These are phyloP conservation scores for Volucella zonaria DNA, from an alignment of 2,888 invertebrate genomes.

Conservation along the genomic window DNA sequence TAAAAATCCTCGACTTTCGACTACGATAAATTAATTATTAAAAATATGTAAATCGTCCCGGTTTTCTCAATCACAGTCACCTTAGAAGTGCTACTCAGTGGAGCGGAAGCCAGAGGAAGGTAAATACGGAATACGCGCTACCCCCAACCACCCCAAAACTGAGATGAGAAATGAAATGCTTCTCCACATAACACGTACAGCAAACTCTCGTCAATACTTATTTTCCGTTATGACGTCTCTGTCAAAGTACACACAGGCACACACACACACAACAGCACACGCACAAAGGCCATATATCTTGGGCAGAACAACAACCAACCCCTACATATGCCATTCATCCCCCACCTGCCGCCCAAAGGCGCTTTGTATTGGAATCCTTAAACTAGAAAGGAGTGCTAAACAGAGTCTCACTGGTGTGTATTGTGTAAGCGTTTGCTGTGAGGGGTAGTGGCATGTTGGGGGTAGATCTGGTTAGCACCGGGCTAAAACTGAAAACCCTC, in stretches of 20 bases:
- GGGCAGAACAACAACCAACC: slow-evolving; percentile 28
- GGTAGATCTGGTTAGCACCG: slow-evolving; percentile 12
- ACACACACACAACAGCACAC: slow-evolving; percentile 38
- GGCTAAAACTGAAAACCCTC: slow-evolving; percentile 66
- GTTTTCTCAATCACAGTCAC: slow-evolving; percentile 68
- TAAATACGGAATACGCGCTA: not conserved
- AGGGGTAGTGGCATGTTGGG: not conserved
- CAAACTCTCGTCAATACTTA: slow-evolving; percentile 63
- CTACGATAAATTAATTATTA: slow-evolving; percentile 71
- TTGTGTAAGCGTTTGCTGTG: not conserved
- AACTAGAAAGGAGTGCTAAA: slow-evolving; percentile 68
- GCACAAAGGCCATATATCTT: slow-evolving; percentile 65
- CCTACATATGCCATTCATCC: slow-evolving; percentile 50
- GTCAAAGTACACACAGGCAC: slow-evolving; percentile 58
- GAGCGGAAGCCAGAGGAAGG: not conserved
- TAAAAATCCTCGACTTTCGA: slow-evolving; percentile 7
- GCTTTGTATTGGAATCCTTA: slow-evolving; percentile 72
- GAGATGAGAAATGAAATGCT: slow-evolving; percentile 56
- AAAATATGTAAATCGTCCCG: slow-evolving; percentile 56
- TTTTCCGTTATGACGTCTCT: slow-evolving; percentile 70
- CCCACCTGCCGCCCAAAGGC: slow-evolving; percentile 15
- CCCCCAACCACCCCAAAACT: not conserved
- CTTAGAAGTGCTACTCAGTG: slow-evolving; percentile 1
- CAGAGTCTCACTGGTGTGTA: not conserved
- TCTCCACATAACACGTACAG: slow-evolving; percentile 44